Evolutionary conservation across 23 tunicate species (phyloP).

Genomic region (Phallusia fumigata): DNA sequence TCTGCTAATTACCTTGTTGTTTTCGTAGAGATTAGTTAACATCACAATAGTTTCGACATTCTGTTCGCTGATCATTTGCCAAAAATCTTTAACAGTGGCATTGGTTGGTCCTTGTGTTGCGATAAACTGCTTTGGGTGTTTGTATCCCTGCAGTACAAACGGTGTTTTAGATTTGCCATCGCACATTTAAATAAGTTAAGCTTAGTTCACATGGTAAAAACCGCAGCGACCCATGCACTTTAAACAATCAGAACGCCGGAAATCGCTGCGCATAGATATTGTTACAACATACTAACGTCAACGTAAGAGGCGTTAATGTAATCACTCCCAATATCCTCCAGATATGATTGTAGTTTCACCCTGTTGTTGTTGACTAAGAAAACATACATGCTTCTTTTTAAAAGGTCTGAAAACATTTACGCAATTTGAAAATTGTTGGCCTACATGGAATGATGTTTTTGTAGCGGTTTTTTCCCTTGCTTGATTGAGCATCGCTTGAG

Average conservation of each 20-base stretch:
- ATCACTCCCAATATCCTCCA: background rate
- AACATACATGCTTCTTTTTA: too few species aligned
- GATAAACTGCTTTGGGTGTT: background rate
- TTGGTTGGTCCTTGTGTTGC: slow-evolving; percentile 5
- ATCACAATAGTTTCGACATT: background rate
- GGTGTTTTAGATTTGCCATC: too few species aligned
- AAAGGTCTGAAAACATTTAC: too few species aligned
- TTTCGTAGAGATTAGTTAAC: background rate
- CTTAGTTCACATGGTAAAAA: too few species aligned
- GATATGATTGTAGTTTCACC: background rate
- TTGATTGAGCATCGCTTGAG: too few species aligned
- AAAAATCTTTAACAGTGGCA: background rate
- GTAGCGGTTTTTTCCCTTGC: too few species aligned
- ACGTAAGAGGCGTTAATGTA: background rate
- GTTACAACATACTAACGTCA: background rate
- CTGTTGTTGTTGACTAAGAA: background rate
- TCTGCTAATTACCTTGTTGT: background rate
- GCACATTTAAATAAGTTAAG: too few species aligned
- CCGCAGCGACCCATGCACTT: too few species aligned
- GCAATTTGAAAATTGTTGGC: too few species aligned
- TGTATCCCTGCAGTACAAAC: background rate
- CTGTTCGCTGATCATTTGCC: slow-evolving; percentile 1
- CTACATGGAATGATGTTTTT: too few species aligned
- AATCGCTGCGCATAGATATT: too few species aligned
- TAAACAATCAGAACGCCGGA: too few species aligned